Conservation (phyloP, 2,113 vertebrate species). For the Petrocephalus zakoni region DNA sequence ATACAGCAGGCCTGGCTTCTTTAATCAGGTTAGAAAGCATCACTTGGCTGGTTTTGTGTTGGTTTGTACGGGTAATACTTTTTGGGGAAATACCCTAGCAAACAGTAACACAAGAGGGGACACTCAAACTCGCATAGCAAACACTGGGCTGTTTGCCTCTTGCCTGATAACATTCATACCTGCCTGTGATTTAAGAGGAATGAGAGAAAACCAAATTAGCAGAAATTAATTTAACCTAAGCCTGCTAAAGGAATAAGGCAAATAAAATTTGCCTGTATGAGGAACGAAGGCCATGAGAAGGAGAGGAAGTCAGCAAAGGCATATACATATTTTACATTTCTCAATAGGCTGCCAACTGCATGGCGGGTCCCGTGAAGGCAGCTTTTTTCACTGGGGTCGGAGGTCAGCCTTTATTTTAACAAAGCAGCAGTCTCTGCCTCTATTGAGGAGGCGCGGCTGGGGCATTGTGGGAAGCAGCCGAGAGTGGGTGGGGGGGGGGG, state of each 20-base stretch:
- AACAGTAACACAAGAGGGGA: neutral
- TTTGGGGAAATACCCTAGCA: neutral
- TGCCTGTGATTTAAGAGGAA: conserved; percentile 56
- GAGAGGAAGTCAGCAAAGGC: conserved; percentile 38
- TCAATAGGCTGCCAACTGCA: conserved; percentile 56
- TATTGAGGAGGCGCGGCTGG: conserved; percentile 70
- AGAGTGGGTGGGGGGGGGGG: too few species aligned
- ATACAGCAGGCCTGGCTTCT: neutral
- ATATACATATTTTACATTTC: conserved; percentile 63
- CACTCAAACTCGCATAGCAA: neutral
- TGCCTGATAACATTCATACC: conserved; percentile 49
- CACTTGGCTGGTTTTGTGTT: neutral
- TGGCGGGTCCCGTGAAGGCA: conserved; percentile 57
- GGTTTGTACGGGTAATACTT: neutral
- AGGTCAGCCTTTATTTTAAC: conserved; percentile 66
- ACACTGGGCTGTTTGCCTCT: conserved; percentile 35
- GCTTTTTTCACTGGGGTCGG: conserved; percentile 55
- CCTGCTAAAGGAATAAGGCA: conserved; percentile 56
- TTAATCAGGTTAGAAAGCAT: neutral
- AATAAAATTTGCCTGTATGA: conserved; percentile 35
- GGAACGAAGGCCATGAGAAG: conserved; percentile 18
- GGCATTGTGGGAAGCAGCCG: conserved; percentile 77
- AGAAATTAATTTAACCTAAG: conserved; percentile 49
- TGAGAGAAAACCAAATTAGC: conserved; percentile 6
- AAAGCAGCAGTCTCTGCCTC: conserved; percentile 72